Evolutionary conservation across 2,797 vertebrate species (phyloP).

Genomic region (Sebastes nivosus): DNA sequence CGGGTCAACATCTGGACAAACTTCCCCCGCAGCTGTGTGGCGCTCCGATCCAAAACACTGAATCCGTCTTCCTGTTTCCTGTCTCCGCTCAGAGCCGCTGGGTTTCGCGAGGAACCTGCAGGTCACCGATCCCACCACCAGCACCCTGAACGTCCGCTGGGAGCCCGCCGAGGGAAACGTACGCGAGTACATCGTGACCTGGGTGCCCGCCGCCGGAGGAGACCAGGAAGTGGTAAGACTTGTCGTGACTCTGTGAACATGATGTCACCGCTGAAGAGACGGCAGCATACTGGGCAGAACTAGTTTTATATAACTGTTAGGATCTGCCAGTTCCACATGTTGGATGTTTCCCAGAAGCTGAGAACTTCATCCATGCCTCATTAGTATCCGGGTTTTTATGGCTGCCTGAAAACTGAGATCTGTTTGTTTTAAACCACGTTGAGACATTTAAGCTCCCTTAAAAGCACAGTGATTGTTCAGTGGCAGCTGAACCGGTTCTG

Average conservation of each 20-base stretch:
- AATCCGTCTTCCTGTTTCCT: slow-evolving; percentile 4
- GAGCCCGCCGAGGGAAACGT: slow-evolving; percentile 93
- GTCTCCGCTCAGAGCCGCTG: slow-evolving; percentile 84
- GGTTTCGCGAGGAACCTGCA: slow-evolving; percentile 90
- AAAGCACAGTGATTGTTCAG: neutral
- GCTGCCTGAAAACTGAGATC: neutral
- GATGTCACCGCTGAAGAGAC: neutral
- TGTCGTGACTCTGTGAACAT: neutral
- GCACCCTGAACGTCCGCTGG: slow-evolving; percentile 93
- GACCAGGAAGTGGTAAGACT: slow-evolving; percentile 87
- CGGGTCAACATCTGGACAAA: slow-evolving; percentile 1
- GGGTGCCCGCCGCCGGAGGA: slow-evolving; percentile 83
- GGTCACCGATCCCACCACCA: slow-evolving; percentile 93
- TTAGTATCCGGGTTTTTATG: neutral
- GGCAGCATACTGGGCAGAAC: neutral
- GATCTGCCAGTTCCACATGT: slow-evolving; percentile 22
- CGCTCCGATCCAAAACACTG: neutral
- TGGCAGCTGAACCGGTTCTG: neutral
- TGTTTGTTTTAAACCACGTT: neutral
- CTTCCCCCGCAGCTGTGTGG: slow-evolving; percentile 1
- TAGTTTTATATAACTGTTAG: neutral
- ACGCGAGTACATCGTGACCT: slow-evolving; percentile 92
- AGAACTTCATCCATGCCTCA: neutral
- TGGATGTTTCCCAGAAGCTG: neutral
- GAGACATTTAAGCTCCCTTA: neutral